A percentile compares a stretch with the other conserved stretches of the same genome.
Conservation (phyloP, 1,140 invertebrate species). For the Rhagoletis zephyria region DNA sequence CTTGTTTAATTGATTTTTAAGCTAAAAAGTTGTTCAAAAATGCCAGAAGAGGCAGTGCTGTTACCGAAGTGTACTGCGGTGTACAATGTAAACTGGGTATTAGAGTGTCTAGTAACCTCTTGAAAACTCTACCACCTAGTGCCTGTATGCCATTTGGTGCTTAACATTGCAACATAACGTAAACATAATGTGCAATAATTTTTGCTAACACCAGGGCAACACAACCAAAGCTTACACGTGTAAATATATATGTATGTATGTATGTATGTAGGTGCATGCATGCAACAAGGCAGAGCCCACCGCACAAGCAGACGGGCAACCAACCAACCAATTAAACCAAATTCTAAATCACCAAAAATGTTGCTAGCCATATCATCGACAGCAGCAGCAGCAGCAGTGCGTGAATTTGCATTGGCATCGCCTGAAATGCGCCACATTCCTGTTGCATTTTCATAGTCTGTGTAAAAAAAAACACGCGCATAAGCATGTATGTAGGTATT, state of each 20-base stretch:
- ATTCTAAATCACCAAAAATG: not conserved
- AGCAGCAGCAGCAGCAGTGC: not conserved
- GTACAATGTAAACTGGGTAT: not conserved
- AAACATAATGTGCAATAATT: constrained; percentile 27
- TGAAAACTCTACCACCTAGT: not conserved
- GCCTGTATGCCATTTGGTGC: not conserved
- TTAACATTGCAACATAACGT: constrained; percentile 11
- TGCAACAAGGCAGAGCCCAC: not conserved
- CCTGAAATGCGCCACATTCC: not conserved
- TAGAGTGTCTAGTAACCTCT: not conserved
- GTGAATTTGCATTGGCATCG: not conserved
- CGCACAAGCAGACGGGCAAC: not conserved
- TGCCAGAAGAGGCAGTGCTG: not conserved
- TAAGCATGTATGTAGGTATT: not conserved
- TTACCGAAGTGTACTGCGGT: not conserved
- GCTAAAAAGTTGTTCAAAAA: constrained; percentile 65
- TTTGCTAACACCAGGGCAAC: not conserved
- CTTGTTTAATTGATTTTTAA: constrained; percentile 72
- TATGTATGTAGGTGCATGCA: too few species aligned
- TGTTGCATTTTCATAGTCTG: not conserved
- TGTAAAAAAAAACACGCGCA: not conserved
- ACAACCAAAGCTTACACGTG: not conserved
- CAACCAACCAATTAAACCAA: constrained; percentile 1
- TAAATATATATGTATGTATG: too few species aligned
- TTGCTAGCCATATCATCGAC: not conserved